Percentiles rank a stretch among this genome's conserved stretches.
phyloP scores from a whole-genome alignment of 2,113 vertebrate species.

The Helogale parvula region DNA sequence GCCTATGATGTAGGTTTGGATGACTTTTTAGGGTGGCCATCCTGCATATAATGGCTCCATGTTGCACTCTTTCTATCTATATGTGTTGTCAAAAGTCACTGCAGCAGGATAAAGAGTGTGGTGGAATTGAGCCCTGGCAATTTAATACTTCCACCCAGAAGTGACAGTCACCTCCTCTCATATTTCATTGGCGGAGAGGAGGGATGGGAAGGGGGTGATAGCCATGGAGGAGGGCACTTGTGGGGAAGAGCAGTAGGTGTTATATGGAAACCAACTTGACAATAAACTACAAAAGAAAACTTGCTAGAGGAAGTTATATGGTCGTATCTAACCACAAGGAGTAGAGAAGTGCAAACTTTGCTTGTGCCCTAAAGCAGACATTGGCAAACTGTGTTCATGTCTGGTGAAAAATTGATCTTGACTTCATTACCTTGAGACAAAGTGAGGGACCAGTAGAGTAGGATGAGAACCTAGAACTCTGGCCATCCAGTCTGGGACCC shows the following conservation, averaged over 20 bases:
- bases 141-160: neutral
- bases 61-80: fast-evolving
- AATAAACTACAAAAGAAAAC: too few relatives aligned
- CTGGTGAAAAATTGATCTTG: neutral
- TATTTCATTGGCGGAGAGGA: too few relatives aligned
- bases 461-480: neutral
- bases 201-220: too few relatives aligned
- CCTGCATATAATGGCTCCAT: neutral
- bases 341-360: neutral
- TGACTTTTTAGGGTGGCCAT: neutral
- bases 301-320: neutral
- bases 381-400: neutral
- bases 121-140: neutral
- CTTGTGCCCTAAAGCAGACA: neutral
- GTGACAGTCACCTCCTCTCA: neutral
- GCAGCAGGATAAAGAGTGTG: neutral
- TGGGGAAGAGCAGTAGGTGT: too few relatives aligned
- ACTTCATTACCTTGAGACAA: neutral
- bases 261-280: too few relatives aligned
- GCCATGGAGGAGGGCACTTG: too few relatives aligned
- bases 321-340: neutral
- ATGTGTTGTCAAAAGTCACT: neutral
- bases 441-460: neutral
- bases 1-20: neutral
- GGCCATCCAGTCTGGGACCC: neutral